Base-by-base conservation (phyloP, 1,140 invertebrate genomes). In the Temnothorax nylanderi region DNA sequence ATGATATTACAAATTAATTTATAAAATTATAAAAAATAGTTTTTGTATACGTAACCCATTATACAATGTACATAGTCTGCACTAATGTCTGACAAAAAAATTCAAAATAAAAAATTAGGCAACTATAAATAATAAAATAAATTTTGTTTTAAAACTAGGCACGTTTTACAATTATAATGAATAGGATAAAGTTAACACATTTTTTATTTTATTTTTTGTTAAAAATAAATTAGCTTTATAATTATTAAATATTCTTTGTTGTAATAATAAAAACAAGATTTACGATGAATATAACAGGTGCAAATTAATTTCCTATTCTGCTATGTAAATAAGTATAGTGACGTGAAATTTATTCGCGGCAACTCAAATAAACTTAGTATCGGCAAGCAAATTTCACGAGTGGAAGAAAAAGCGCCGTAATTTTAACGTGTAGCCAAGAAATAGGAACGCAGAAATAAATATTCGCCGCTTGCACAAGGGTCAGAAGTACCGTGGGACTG, bases 361-460 rank as follows among this genome's bases (percentile, higher is more conserved):
- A 54, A 32, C 13, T 41, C 11, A 67, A 41, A 80, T 26, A 65
- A 78, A 67, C 58, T 69, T 10, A 49, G 3, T 37, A 71, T 71
- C 37, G 37, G 13, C 8, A 56, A 71, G 21, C 16, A 72, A 82
- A 47, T 82, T 82, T 58, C 6, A 58, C 16, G 5, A 37, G 6
- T 69, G 37, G 6, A 56, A 58, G 51, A 82, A 56, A 47, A 60
- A 82, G 21, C 37, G 3, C 0, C 16, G 37, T 56, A 54, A 72
- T 58, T 37, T 82, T 82, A 32, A 81, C 16, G 8, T 37, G 18
- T 37, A 58, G 11, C 26, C 5, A 26, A 82, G 51, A 72, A 72
- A 69, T 69, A 81, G 34, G 21, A 67, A 34, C 49, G 13, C 13
- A 44, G 49, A 41, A 69, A 58, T 72, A 72, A 82, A 82, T 82